Conservation (phyloP, 2,888 invertebrate genomes). For the Hydraecia micacea region DNA sequence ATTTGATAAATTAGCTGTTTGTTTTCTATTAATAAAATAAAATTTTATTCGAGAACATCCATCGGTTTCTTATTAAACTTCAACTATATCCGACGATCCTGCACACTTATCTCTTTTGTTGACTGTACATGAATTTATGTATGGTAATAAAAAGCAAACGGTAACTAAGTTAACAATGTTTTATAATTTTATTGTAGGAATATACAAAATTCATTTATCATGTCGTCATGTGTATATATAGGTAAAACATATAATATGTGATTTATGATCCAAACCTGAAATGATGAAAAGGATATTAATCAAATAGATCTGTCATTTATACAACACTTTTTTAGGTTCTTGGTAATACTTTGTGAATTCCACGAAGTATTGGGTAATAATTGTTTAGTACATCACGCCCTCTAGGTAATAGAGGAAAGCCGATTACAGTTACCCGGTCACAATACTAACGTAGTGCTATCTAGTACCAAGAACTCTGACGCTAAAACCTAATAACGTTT, state of each 20-base stretch:
- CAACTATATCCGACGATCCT: too few species aligned
- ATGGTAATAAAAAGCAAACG: conserved; percentile 53
- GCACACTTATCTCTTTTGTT: too few species aligned
- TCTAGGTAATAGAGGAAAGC: background rate
- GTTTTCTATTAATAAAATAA: too few species aligned
- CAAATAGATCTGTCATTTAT: background rate
- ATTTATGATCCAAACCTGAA: background rate
- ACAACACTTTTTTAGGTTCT: background rate
- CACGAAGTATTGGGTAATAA: background rate
- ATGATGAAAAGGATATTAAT: background rate
- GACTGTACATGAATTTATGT: conserved; percentile 59
- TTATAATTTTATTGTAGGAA: conserved; percentile 40
- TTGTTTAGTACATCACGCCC: too few species aligned
- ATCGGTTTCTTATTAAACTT: too few species aligned
- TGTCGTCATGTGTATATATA: conserved; percentile 11
- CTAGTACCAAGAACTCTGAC: background rate
- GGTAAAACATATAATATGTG: background rate
- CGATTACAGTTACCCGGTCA: background rate
- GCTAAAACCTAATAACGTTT: background rate
- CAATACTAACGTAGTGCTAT: background rate
- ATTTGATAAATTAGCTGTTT: too few species aligned
- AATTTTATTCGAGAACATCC: too few species aligned
- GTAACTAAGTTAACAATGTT: conserved; percentile 40
- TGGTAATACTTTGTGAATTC: background rate
- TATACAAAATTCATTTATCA: conserved; percentile 22